phyloP scores from a whole-genome alignment of 2,113 vertebrate species.

The Elephantulus edwardii region DNA sequence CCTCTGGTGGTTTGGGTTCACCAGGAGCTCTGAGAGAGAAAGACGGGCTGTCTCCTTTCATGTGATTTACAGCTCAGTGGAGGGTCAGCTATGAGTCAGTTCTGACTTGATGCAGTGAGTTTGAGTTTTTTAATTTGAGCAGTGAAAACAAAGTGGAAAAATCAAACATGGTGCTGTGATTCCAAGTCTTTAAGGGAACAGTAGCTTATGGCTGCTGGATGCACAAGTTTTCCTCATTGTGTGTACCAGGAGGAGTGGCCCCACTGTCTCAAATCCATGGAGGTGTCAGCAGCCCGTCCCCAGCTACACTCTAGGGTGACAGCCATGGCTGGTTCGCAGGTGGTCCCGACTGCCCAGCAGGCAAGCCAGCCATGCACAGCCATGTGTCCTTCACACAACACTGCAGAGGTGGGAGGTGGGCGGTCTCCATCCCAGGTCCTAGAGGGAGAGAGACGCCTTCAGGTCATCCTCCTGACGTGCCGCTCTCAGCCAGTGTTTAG shows the following conservation, averaged over 20 bases:
- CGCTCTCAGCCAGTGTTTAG: neutral
- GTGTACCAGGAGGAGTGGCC: too few relatives aligned
- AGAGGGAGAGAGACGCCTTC: neutral
- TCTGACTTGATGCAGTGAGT: too few relatives aligned
- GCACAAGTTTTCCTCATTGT: neutral
- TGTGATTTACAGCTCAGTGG: too few relatives aligned
- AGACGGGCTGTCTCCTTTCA: too few relatives aligned
- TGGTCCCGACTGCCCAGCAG: too few relatives aligned
- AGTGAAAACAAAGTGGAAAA: neutral
- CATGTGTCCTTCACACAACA: neutral
- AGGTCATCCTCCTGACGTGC: neutral
- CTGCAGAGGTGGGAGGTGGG: neutral
- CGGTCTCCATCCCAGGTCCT: neutral
- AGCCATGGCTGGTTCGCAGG: rapidly evolving
- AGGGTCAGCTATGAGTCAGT: too few relatives aligned
- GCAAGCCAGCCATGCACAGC: neutral
- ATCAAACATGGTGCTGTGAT: neutral
- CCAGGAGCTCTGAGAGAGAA: too few relatives aligned
- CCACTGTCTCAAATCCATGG: neutral
- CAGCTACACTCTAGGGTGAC: neutral
- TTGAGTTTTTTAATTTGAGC: too few relatives aligned
- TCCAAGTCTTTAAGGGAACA: neutral
- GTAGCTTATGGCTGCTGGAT: neutral
- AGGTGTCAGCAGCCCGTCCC: too few relatives aligned
- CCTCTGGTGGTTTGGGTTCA: too few relatives aligned